These are phyloP conservation scores for Bombus waltoni DNA, from an alignment of 1,140 invertebrate genomes.

Conservation along the genomic window DNA sequence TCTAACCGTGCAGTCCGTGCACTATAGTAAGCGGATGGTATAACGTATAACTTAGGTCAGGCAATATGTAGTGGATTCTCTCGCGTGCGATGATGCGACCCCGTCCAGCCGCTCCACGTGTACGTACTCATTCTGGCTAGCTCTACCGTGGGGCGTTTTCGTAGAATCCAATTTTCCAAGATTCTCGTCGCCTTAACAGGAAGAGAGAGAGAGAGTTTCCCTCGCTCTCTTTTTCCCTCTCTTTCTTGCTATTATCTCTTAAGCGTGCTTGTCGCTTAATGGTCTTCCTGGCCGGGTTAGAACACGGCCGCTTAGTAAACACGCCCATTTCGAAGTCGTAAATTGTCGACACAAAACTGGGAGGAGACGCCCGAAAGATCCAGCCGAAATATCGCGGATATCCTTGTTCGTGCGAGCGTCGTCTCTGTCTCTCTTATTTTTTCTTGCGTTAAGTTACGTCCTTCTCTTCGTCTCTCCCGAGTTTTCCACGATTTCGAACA, in stretches of 20 bases:
- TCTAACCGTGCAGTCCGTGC: background rate
- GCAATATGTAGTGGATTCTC: constrained; percentile 35
- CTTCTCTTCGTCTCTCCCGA: background rate
- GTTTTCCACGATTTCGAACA: background rate
- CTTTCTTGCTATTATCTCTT: constrained; percentile 57
- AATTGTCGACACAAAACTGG: constrained; percentile 44
- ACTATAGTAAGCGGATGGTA: background rate
- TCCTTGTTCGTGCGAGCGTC: constrained; percentile 21
- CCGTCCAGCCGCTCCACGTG: background rate
- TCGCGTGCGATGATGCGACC: constrained; percentile 14
- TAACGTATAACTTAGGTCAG: background rate
- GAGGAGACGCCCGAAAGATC: constrained; percentile 12
- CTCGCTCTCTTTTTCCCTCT: background rate
- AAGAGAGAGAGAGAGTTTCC: background rate
- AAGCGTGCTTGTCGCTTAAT: constrained; percentile 61
- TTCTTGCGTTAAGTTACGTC: background rate
- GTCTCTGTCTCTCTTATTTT: background rate
- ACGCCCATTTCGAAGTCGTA: constrained; percentile 55
- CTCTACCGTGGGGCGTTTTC: constrained; percentile 38
- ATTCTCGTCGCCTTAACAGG: constrained; percentile 60
- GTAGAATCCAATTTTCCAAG: constrained; percentile 67
- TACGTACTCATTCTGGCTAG: background rate
- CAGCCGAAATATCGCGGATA: constrained; percentile 45
- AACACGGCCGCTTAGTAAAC: constrained; percentile 62
- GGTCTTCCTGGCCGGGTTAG: constrained; percentile 32